These are phyloP conservation scores for Cristatella mucedo DNA, from an alignment of 2,888 invertebrate species.

Conservation along the genomic window DNA sequence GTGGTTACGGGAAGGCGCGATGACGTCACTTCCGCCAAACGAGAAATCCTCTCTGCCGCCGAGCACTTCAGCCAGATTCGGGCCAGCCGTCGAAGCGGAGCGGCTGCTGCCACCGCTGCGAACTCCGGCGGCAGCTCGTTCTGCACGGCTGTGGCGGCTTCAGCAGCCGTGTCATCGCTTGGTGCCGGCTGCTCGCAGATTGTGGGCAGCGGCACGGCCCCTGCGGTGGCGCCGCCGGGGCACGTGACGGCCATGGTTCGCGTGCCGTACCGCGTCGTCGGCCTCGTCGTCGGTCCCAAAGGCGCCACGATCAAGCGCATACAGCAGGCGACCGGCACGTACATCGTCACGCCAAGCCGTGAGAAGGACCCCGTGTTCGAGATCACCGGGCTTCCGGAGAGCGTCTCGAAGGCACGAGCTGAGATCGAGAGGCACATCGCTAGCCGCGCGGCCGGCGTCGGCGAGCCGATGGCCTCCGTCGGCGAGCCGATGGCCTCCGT, in stretches of 20 bases:
- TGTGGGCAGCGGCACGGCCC: conserved; percentile 3
- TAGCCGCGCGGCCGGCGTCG: conserved; percentile 76
- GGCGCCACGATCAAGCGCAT: conserved; percentile 98
- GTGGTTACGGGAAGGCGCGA: conserved; percentile 96
- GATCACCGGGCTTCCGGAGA: conserved; percentile 88
- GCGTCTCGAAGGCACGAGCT: conserved; percentile 81
- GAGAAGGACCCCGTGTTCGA: conserved; percentile 98
- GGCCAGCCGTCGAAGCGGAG: conserved; percentile 28
- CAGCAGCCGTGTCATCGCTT: too few species aligned
- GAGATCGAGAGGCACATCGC: conserved; percentile 98
- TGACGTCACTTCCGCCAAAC: conserved; percentile 88
- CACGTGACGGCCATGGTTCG: conserved; percentile 84
- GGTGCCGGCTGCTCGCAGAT: neutral
- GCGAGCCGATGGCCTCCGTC: too few species aligned
- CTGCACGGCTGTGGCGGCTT: too few species aligned
- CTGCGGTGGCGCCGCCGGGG: conserved; percentile 41
- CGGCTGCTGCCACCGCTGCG: too few species aligned
- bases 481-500: too few species aligned
- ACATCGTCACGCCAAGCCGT: conserved; percentile 92
- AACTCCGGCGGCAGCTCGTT: too few species aligned
- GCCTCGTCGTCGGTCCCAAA: conserved; percentile 94
- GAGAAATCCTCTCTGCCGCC: conserved; percentile 90
- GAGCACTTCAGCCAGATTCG: conserved; percentile 93
- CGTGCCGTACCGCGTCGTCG: conserved; percentile 95
- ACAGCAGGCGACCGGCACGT: conserved; percentile 96